Base-by-base conservation (phyloP, 2,888 invertebrate genomes). In the Perithous albicinctus region DNA sequence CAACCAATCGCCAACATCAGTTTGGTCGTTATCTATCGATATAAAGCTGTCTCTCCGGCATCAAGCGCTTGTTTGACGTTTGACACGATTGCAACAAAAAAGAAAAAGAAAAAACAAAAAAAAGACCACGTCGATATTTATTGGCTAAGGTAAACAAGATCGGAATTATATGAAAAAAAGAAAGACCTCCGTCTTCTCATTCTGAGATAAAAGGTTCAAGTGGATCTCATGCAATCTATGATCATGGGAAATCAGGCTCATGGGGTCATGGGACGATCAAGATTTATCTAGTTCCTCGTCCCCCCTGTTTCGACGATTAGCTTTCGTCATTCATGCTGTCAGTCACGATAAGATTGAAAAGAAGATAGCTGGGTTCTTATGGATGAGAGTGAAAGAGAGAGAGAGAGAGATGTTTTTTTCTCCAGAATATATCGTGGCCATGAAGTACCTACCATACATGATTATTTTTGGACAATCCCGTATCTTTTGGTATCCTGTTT, bases 211-310 rank as follows among this genome's bases (percentile, higher is more conserved):
- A 46, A 75, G 15, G 59, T 15, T 59, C 64, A 20, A 38, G 51
- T 18, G n/a, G 66, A 74, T 63, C 6, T 64, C n/a, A 69, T 35
- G 41, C 38, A 32, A 67, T 73, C 66, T 51, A 26, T 29, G 29
- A 59, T 48, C 41, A 64, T 67, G 35, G 12, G 18, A 8, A 29
- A 18, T 35, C 51, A 32, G 6, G 18, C 41, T n/a, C 29, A 8
- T 29, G 20, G 48, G n/a, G 41, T 35, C 26, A 2, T 8, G 15
- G n/a, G 35, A 63, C 51, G 46, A 73, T 77, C 35, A 43, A 54
- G 23, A 73, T 80, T 74, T 43, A 69, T 61, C 67, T 23, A 66
- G 20, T 32, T 48, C 38, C 12, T 77, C n/a, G n/a, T n/a, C 54
- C 15, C 32, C 46, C 41, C 6, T 41, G 35, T 29, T 23, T 26